phyloP scores from a whole-genome alignment of 2,113 vertebrate species.

The Ochotona princeps region DNA sequence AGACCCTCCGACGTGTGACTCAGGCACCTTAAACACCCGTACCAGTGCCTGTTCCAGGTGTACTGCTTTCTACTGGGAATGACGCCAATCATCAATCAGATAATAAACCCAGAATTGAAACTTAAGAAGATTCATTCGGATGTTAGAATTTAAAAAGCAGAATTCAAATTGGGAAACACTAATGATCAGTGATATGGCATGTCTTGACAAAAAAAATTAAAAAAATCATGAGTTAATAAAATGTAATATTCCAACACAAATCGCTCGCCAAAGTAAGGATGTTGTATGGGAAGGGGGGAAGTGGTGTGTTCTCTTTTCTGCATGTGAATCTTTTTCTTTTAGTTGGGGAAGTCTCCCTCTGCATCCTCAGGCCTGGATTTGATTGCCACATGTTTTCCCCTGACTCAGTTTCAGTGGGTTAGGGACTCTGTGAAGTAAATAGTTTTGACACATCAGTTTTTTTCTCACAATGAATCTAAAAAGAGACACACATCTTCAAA shows the following conservation, averaged over 20 bases:
- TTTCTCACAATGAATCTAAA: background rate
- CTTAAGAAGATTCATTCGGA: background rate
- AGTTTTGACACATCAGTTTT: background rate
- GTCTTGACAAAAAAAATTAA: background rate
- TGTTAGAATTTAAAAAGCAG: constrained; percentile 40
- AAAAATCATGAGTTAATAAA: background rate
- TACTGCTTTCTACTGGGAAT: background rate
- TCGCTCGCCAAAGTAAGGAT: background rate
- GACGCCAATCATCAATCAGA: background rate
- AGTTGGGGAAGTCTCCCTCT: background rate
- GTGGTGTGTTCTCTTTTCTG: background rate
- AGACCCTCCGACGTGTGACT: too few relatives aligned
- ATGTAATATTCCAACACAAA: background rate
- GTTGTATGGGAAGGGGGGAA: background rate
- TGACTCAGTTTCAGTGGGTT: background rate
- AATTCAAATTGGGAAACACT: constrained; percentile 1
- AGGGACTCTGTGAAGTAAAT: background rate
- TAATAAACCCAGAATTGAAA: background rate
- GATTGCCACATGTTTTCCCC: background rate
- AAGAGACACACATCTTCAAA: background rate
- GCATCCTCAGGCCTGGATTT: background rate
- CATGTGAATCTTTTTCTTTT: background rate
- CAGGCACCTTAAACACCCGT: too few relatives aligned
- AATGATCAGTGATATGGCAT: background rate
- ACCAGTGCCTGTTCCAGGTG: background rate